Base-by-base conservation (phyloP, 2,113 vertebrate species). In the Fregetta grallaria region DNA sequence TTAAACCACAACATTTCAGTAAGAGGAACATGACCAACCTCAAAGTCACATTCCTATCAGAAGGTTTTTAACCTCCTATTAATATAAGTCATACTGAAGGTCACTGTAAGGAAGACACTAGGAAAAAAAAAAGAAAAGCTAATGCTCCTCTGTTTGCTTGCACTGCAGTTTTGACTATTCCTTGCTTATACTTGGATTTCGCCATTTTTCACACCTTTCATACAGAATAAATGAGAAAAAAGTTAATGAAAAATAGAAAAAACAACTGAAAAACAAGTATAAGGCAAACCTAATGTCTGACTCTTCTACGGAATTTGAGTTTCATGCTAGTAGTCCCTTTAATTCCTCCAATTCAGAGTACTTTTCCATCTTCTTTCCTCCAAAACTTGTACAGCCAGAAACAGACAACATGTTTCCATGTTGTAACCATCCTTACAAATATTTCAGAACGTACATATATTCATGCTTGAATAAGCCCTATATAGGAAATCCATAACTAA, bases 351-450 rank as follows among this genome's bases (percentile, higher is more conserved):
- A 22, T 68, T 79, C 74, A 50, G 62, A 86, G 42, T 70, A 94
- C 58, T 95, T 96, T 96, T 96, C 96, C 96, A 88, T 77, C 63
- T 71, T 94, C 66, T 90, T 92, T 88, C 71, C 75, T 96, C 93
- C 92, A 95, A 92, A 90, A 79, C 44, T 83, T 92, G 66, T 71
- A 70, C 71, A 83, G 93, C 92, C 96, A 96, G 94, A 92, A 94
- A 90, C 53, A 96, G 96, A 96, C 90, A 96, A 71, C 70, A 29
- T 83, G 88, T 95, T 96, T 97, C 95, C 91, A 95, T 96, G 91
- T 90, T 92, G 86, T 82, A 97, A 95, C 77, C 53, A 85, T 71
- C 91, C 55, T 63, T 89, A 95, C 73, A 97, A 94, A 91, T 79
- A 91, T 86, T 95, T 91, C 73, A 89, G 53, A 72, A 85, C 27